These are phyloP conservation scores for Cavia aperea DNA, from an alignment of 2,113 vertebrate species.

Conservation along the genomic window DNA sequence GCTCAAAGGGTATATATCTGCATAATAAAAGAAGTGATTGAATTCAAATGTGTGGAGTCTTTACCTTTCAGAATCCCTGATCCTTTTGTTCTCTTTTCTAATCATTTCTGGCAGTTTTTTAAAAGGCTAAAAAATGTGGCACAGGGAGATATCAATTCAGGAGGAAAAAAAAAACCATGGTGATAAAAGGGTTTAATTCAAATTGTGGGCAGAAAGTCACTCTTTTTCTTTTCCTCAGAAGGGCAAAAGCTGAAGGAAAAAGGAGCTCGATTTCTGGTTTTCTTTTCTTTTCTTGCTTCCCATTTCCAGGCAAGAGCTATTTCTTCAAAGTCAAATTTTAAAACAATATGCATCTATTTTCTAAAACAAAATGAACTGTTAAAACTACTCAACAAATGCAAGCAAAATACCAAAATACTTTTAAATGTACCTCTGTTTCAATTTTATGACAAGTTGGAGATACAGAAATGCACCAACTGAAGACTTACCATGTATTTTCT, in stretches of 20 bases:
- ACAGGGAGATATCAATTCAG: constrained; percentile 33
- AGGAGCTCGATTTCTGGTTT: neutral
- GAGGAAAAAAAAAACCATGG: neutral
- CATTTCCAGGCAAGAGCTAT: neutral
- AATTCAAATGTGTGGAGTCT: constrained; percentile 15
- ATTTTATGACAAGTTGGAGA: neutral
- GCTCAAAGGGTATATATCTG: constrained; percentile 21
- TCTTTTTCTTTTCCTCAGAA: neutral
- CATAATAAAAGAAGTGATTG: constrained; percentile 57
- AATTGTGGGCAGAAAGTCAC: neutral
- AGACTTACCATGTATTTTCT: neutral
- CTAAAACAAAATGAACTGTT: neutral
- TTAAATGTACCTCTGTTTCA: neutral
- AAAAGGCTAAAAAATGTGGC: constrained; percentile 47
- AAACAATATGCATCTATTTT: neutral
- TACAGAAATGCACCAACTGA: neutral
- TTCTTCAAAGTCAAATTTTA: constrained; percentile 37
- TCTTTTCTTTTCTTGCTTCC: neutral
- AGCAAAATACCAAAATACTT: neutral
- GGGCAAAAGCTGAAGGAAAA: neutral
- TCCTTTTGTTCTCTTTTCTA: constrained; percentile 51
- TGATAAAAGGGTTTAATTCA: constrained; percentile 43
- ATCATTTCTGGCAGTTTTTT: constrained; percentile 46
- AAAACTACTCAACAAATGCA: neutral
- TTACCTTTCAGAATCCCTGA: constrained; percentile 2